Evolutionary conservation across 2,888 invertebrate species (phyloP).

Genomic region (Trachelus stipa): DNA sequence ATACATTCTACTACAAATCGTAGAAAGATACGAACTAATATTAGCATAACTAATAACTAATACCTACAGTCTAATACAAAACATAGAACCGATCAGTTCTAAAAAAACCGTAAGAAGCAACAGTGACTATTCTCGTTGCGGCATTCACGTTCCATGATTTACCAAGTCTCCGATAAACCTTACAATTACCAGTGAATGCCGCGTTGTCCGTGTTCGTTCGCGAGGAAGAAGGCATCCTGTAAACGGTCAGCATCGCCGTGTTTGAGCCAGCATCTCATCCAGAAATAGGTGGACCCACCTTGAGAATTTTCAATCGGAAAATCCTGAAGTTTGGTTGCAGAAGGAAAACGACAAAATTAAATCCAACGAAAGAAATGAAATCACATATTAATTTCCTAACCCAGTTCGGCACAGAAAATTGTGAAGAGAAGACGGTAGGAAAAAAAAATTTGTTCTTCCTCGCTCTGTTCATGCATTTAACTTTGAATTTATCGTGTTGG

Average conservation of each 20-base stretch:
- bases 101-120: conserved; percentile 7
- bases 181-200: conserved; percentile 56
- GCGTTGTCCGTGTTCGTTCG: conserved; percentile 58
- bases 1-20: neutral
- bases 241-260: neutral
- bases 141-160: conserved; percentile 39
- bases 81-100: neutral
- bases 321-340: neutral
- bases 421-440: neutral
- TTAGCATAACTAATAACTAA: neutral
- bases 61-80: neutral
- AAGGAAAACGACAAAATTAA: neutral
- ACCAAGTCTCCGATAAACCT: conserved; percentile 50
- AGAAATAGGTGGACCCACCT: neutral
- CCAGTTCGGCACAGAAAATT: neutral
- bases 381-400: neutral
- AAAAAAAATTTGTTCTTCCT: neutral
- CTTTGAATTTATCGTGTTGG: neutral
- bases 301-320: neutral
- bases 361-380: no score
- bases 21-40: neutral
- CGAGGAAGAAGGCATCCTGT: conserved; percentile 51
- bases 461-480: neutral
- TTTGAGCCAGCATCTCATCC: neutral
- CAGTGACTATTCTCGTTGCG: conserved; percentile 15